A percentile compares a stretch with the other conserved stretches of the same genome.
Evolutionary conservation across 2,888 invertebrate species (phyloP).

Genomic region (Catocala nupta): DNA sequence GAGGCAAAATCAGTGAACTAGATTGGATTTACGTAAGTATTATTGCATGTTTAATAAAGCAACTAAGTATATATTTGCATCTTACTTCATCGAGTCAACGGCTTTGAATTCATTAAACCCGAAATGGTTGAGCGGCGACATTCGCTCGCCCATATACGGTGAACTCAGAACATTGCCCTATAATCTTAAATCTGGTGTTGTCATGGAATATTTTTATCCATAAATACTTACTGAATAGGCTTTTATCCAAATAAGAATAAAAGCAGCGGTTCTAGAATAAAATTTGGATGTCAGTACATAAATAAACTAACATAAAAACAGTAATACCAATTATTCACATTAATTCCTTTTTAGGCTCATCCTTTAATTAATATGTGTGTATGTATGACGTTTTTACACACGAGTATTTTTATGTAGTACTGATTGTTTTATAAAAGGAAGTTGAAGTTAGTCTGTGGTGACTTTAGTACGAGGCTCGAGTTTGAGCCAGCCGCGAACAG

Average conservation of each 20-base stretch:
- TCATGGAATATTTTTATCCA: slow-evolving; percentile 44
- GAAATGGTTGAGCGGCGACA: slow-evolving; percentile 59
- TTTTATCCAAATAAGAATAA: slow-evolving; percentile 37
- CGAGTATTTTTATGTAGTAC: slow-evolving; percentile 2
- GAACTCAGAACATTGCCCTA: slow-evolving; percentile 60
- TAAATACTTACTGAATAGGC: slow-evolving; percentile 34
- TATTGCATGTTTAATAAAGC: slow-evolving; percentile 47
- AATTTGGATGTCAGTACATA: no score
- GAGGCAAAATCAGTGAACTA: slow-evolving; percentile 44
- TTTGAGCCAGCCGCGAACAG: slow-evolving; percentile 53
- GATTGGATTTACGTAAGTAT: slow-evolving; percentile 50
- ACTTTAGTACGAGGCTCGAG: slow-evolving; percentile 49
- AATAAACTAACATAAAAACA: no score
- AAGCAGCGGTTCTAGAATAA: slow-evolving; percentile 24
- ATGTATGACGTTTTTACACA: slow-evolving; percentile 3
- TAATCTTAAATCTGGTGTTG: slow-evolving; percentile 62
- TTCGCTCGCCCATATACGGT: slow-evolving; percentile 62
- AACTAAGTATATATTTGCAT: slow-evolving; percentile 46
- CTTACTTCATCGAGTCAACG: slow-evolving; percentile 56
- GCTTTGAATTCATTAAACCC: slow-evolving; percentile 61
- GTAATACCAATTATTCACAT: neutral
- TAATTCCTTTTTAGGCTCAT: slow-evolving; percentile 11
- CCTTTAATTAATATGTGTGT: slow-evolving; percentile 22
- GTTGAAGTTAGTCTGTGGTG: slow-evolving; percentile 45
- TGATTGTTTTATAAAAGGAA: slow-evolving; percentile 18